phyloP scores from a whole-genome alignment of 2,113 vertebrate genomes.

The Ardeotis arabs region DNA sequence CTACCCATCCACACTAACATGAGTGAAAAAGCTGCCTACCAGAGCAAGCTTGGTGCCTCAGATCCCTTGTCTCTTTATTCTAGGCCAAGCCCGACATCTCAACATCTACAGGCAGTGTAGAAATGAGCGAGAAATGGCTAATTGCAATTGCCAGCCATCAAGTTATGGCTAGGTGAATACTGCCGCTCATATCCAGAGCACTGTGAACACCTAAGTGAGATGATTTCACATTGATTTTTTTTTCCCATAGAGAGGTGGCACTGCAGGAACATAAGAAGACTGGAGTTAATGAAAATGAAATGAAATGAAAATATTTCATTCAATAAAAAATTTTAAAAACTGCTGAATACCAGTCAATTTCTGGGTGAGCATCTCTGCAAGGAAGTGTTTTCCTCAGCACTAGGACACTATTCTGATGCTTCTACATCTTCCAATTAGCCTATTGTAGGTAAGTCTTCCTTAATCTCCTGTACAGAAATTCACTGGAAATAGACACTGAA shows the following conservation, averaged over 20 bases:
- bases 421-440: not conserved
- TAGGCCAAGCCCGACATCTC: not conserved
- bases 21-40: not conserved
- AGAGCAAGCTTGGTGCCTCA: not conserved
- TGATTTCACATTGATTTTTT: not conserved
- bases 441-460: not conserved
- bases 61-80: not conserved
- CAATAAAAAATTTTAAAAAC: too few relatives aligned
- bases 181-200: not conserved
- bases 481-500: not conserved
- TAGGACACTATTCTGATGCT: not conserved
- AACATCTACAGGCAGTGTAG: rapidly evolving
- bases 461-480: not conserved
- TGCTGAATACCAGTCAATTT: not conserved
- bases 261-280: not conserved
- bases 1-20: not conserved
- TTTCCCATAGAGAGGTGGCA: not conserved
- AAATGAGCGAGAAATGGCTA: not conserved
- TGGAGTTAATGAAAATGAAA: not conserved
- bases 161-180: not conserved
- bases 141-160: not conserved
- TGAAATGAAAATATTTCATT: not conserved
- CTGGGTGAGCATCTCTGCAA: not conserved
- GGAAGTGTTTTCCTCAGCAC: not conserved
- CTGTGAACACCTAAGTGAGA: not conserved